phyloP scores from a whole-genome alignment of 2,113 vertebrate species.

The Pangasianodon gigas region DNA sequence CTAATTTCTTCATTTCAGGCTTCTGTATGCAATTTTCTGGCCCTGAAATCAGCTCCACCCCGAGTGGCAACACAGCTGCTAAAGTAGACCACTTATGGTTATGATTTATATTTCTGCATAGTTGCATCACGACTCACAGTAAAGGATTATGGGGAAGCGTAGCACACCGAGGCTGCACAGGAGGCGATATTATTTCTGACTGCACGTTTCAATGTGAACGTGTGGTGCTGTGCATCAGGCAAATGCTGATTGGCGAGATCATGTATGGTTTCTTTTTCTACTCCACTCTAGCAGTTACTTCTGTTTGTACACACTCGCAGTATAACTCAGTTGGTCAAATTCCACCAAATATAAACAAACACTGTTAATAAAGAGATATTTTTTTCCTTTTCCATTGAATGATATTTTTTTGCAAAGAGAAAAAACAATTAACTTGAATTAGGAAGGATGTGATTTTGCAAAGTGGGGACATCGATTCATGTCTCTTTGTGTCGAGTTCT shows the following conservation, averaged over 20 bases:
- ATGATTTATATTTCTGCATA: not conserved
- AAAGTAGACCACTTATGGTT: not conserved
- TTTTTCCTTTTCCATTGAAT: too few species aligned
- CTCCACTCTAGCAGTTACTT: not conserved
- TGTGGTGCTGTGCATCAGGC: not conserved
- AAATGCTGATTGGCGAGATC: not conserved
- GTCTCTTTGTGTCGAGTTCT: not conserved
- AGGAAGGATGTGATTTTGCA: not conserved
- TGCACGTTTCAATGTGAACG: too few species aligned
- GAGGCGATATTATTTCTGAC: not conserved
- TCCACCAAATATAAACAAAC: not conserved
- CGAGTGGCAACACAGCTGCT: not conserved
- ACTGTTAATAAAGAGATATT: not conserved
- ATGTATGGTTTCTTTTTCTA: not conserved
- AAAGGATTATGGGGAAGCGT: not conserved
- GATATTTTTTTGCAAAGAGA: not conserved
- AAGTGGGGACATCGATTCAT: not conserved
- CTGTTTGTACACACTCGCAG: not conserved
- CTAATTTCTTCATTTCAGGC: not conserved
- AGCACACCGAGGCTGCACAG: not conserved
- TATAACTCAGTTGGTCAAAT: too few species aligned
- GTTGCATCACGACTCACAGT: not conserved
- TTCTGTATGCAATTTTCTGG: not conserved
- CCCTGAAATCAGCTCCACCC: not conserved
- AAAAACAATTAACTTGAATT: not conserved